Percentiles rank a stretch among this genome's conserved stretches.
Conservation (phyloP, 1,140 invertebrate species). For the Gryon sp. region DNA sequence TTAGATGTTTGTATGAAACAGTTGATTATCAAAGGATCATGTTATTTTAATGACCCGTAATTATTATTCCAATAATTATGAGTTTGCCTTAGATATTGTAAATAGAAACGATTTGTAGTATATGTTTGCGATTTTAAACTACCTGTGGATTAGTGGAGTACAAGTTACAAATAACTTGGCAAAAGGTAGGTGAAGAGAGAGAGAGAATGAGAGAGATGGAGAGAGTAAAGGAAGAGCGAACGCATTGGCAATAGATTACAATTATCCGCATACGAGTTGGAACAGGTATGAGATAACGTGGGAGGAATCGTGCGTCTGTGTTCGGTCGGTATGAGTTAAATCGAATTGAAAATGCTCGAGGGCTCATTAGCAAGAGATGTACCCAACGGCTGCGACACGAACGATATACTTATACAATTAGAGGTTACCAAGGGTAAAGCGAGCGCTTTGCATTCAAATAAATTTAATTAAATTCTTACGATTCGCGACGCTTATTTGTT, state of each 20-base stretch:
- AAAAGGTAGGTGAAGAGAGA: constrained; percentile 9
- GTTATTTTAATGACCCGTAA: too few relatives aligned
- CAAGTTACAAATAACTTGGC: constrained; percentile 30
- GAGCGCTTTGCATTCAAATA: constrained; percentile 44
- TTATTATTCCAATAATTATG: too few relatives aligned
- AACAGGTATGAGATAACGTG: constrained; percentile 62
- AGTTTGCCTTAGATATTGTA: too few relatives aligned
- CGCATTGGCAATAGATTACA: constrained; percentile 63
- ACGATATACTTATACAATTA: constrained; percentile 64
- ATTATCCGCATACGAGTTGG: constrained; percentile 56
- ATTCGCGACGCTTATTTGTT: constrained; percentile 10
- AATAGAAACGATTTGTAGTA: too few relatives aligned
- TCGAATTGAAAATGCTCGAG: constrained; percentile 58
- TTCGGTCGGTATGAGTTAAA: constrained; percentile 45
- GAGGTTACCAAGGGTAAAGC: constrained; percentile 40
- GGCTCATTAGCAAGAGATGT: constrained; percentile 62
- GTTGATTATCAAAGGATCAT: too few relatives aligned
- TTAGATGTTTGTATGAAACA: too few relatives aligned
- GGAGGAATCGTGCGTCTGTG: constrained; percentile 56
- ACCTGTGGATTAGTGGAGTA: constrained; percentile 27
- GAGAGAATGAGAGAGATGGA: too few relatives aligned
- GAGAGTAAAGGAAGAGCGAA: constrained; percentile 41
- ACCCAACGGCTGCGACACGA: constrained; percentile 51
- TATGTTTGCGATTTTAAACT: too few relatives aligned
- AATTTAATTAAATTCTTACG: constrained; percentile 57